Evolutionary conservation across 2,888 invertebrate genomes (phyloP), one percentile per base, ranked within the genome.

Genomic region (Eugnorisma glareosa): DNA sequence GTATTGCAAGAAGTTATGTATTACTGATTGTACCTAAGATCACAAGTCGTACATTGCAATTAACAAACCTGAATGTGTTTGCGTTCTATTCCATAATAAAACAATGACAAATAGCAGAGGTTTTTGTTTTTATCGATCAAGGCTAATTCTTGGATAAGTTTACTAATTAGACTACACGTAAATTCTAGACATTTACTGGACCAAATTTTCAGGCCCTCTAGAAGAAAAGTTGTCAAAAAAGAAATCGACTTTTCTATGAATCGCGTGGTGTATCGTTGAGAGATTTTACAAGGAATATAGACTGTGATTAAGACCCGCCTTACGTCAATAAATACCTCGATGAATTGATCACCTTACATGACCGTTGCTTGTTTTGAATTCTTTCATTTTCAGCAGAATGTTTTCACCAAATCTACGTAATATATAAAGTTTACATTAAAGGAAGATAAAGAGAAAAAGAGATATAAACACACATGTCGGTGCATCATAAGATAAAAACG

Each of bases 401-500:
- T n/a, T 37, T 63, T 5, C 24, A 37, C 24, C 5, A 35, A n/a
- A 15, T n/a, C 4, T 15, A 3, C 8, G 6, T n/a, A 15, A 40
- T 1, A 21, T n/a, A 40, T 15, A 40, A 40, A n/a, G n/a, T 37
- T 37, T 1, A 13, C 24, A 63, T 2, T n/a, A 15, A 7, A n/a
- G 1, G 13, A 63, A 63, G 63, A 13, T 35, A 24, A 7, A 37
- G 15, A 40, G 64, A 64, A 40, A 64, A 64, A 2, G 1, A 15
- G 48, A 43, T 69, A 48, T 10, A n/a, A 67, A 24, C n/a, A 54
- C 15, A 66, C 35, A 68, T 35, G 10, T 37, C 15, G 15, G 37
- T 59, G 31, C 84, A 79, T 57, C 11, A 13, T 3, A 31, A 2
- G 21, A 40, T 64, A 72, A 66, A 72, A 69, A 75, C 71, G 37